Evolutionary conservation across 2,888 invertebrate genomes (phyloP).

Genomic region (Incurvaria masculella): DNA sequence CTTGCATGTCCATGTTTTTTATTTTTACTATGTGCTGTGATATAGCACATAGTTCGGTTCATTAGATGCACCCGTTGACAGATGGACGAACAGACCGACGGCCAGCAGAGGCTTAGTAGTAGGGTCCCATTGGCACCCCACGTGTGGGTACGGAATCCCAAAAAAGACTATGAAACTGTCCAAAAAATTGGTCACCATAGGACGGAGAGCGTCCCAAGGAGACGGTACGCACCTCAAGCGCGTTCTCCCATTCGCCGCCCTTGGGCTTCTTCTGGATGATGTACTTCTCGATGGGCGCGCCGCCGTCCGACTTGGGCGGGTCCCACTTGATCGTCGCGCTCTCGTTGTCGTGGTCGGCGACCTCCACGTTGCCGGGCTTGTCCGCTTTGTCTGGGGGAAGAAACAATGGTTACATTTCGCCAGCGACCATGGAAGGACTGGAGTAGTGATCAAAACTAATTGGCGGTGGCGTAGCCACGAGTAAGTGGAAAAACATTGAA

Average conservation of each 20-base stretch:
- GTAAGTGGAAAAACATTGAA: too few species aligned
- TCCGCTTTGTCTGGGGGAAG: constrained; percentile 68
- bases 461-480: too few species aligned
- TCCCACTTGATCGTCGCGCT: constrained; percentile 92
- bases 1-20: too few species aligned
- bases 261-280: constrained; percentile 89
- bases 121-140: too few species aligned
- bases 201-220: not conserved
- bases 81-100: too few species aligned
- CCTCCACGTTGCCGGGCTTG: constrained; percentile 89
- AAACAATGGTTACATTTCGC: too few species aligned
- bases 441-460: too few species aligned
- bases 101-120: too few species aligned
- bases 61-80: too few species aligned
- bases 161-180: not conserved
- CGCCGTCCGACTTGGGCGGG: constrained; percentile 85
- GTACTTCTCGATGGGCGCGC: constrained; percentile 90
- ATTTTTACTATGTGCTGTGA: not conserved
- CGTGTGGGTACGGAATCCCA: not conserved
- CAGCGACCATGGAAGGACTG: too few species aligned
- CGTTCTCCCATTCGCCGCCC: constrained; percentile 86
- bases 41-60: not conserved
- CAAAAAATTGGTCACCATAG: not conserved
- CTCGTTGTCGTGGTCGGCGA: constrained; percentile 90
- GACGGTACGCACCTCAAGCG: constrained; percentile 61